Conservation (phyloP, 2,113 vertebrate species). For the Camarhynchus parvulus region DNA sequence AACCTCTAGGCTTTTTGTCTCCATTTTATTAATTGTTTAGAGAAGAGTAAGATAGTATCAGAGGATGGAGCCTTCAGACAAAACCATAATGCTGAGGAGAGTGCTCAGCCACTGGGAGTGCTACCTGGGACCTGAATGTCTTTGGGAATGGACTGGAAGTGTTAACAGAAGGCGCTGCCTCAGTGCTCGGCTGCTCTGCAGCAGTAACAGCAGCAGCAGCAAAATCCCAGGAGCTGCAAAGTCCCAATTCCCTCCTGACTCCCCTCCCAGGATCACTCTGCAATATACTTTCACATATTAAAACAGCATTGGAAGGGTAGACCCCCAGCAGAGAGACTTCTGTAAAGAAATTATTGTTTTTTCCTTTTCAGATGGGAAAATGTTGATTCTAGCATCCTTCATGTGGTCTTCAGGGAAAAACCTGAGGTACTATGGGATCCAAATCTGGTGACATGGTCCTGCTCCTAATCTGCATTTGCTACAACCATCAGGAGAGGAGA, state of each 20-base stretch:
- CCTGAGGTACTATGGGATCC: background rate
- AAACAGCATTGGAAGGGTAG: background rate
- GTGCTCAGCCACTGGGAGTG: background rate
- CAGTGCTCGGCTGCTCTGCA: background rate
- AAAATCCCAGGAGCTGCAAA: background rate
- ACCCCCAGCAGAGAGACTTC: background rate
- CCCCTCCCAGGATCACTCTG: background rate
- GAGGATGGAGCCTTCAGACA: slow-evolving; percentile 25
- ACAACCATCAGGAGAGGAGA: background rate
- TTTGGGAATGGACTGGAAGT: background rate
- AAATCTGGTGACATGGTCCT: background rate
- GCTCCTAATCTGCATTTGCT: background rate
- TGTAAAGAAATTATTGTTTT: background rate
- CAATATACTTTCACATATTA: background rate
- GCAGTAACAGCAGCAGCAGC: background rate
- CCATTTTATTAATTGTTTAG: slow-evolving; percentile 53
- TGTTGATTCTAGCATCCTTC: background rate
- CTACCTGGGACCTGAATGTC: background rate
- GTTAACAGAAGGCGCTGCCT: background rate
- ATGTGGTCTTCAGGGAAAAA: background rate
- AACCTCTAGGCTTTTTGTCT: slow-evolving; percentile 47
- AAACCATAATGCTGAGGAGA: background rate
- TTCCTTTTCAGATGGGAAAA: background rate
- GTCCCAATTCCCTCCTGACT: background rate
- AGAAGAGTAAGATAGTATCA: slow-evolving; percentile 32